Base-by-base conservation (phyloP, 2,888 invertebrate species). In the Heteromyza rotundicornis region DNA sequence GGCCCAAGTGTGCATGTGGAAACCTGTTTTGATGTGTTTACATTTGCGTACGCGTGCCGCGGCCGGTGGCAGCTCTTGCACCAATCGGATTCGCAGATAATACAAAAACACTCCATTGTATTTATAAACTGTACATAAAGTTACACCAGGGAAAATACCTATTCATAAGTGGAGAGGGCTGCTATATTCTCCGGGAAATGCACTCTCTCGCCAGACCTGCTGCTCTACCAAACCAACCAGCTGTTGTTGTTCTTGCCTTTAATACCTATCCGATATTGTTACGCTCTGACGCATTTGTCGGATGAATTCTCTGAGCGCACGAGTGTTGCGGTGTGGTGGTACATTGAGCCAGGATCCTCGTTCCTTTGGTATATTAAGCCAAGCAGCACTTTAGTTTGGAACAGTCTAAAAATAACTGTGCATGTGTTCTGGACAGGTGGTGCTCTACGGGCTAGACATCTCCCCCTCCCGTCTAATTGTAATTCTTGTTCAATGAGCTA, bases 21-120 rank as follows among this genome's bases (percentile, higher is more conserved):
- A 60, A 62, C 32, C 63, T 56, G 52, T 52, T 53, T 52, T 51
- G 22, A 52, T 61, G 40, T 19, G 40, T 32, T 56, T 64, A 69
- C 57, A 68, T 61, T 64, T 54, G 62, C 64, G 59, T 66, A 63
- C 59, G 58, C 53, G 36, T 61, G 59, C 20, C 50, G 36, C 1
- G 17, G 55, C 55, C 40, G 66, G 47, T 53, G 49, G 58, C 63
- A 62, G 51, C 63, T 32, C 67, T 76, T 75, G 73, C 75, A 70
- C 75, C 75, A 75, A 75, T 75, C 75, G 71, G 68, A 60, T 64
- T 62, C 66, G 66, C 50, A 55, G 63, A 58, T 64, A 69, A 67
- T 63, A 70, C 63, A 44, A 47, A 47, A 47, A 19, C 20, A 47
- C 17, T 14, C 19, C 10, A 40, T 40, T n/a, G 16, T 40, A 40